Percentiles rank a stretch among this genome's conserved stretches.
These are phyloP conservation scores for Tarsius wallacei DNA, from an alignment of 2,797 vertebrate genomes.

Conservation along the genomic window DNA sequence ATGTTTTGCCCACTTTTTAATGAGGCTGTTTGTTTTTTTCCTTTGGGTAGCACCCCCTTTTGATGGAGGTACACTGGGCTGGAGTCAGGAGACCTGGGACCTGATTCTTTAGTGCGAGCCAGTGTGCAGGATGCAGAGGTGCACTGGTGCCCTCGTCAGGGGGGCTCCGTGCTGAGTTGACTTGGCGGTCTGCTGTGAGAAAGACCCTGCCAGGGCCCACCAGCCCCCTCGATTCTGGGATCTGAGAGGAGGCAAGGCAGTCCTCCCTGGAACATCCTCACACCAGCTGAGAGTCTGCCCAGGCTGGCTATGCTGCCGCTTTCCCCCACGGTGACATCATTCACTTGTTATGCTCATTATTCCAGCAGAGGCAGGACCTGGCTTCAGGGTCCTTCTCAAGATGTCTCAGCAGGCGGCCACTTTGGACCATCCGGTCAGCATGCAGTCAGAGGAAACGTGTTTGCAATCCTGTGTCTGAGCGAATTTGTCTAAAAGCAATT, in stretches of 20 bases:
- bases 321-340: fast-evolving
- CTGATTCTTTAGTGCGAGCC: not conserved
- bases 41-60: not conserved
- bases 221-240: not conserved
- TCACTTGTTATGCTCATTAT: not conserved
- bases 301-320: fast-evolving
- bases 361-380: not conserved
- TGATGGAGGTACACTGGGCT: not conserved
- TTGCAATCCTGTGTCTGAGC: not conserved
- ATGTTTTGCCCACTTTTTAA: too few species aligned
- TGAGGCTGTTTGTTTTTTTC: too few species aligned
- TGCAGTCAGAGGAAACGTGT: not conserved
- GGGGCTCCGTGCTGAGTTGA: fast-evolving
- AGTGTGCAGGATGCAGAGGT: fast-evolving
- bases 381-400: not conserved
- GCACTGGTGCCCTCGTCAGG: fast-evolving
- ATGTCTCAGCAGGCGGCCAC: not conserved
- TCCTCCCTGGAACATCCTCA: not conserved
- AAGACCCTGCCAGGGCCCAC: fast-evolving
- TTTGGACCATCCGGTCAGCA: not conserved
- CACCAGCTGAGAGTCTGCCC: not conserved
- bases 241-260: not conserved
- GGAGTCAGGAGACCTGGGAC: not conserved
- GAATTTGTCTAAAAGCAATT: not conserved
- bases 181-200: too few species aligned